Evolutionary conservation across 2,797 vertebrate genomes (phyloP), one percentile per base, ranked within the genome.

Genomic region (Podarcis siculus): DNA sequence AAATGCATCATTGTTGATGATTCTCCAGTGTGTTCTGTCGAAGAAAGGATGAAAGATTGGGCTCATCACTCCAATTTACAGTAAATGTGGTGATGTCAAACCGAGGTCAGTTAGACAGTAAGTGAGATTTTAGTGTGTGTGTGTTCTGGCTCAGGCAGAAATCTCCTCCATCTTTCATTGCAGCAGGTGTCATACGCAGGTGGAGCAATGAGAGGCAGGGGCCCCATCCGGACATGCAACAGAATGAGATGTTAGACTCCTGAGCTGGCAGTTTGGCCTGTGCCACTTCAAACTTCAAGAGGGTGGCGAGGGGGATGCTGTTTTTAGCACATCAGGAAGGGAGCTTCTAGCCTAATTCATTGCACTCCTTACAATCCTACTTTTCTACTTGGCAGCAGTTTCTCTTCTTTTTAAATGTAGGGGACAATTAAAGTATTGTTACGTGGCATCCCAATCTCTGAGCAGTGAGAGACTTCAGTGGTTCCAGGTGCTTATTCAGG

Each of bases 71-170:
- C 3, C 0, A 42, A 4, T 91, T 91, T 94, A 93, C 92, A 94
- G 93, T 94, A 93, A 90, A 93, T 85, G 80, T 90, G 83, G 9
- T 32, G 58, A 91, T 92, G 92, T 94, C 91, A 80, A 86, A 93
- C 23, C 45, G 87, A 42, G 79, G 81, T 69, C 39, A 39, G 81
- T 89, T 83, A 90, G 86, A 83, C 90, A 88, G 89, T 71, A 86
- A 82, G 69, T 32, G 69, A 13, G 69, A 25, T 45, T n/a, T n/a
- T 39, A 81, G 75, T 55, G 79, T 92, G 77, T 49, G 27, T 85
- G 87, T 30, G 49, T 89, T 90, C 69, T 39, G 75, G 90, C 79
- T 64, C 4, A 58, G 76, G 78, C 83, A 90, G 7, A 23, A 67
- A 69, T 4, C 27, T 25, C 4, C n/a, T 13, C 79, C 82, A 80